Conservation (phyloP, 2,797 vertebrate genomes). For the Falco cherrug region DNA sequence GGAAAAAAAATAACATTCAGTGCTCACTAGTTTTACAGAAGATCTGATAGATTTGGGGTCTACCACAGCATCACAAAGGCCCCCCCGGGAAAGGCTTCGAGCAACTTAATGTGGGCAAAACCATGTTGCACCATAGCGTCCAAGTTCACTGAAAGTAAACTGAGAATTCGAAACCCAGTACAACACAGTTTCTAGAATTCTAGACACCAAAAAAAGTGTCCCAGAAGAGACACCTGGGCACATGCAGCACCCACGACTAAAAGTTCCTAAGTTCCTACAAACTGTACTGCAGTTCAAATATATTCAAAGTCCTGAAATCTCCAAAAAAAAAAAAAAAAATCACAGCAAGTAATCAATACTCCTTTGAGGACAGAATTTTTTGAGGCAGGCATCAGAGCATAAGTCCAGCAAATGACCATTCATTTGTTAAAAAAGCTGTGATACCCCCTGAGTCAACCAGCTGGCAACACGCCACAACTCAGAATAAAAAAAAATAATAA, state of each 20-base stretch:
- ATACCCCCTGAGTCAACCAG: background rate
- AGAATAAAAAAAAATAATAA: background rate
- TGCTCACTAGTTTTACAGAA: background rate
- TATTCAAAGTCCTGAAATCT: background rate
- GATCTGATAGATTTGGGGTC: background rate
- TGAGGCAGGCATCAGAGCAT: background rate
- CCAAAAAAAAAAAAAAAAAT: background rate
- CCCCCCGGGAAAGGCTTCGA: background rate
- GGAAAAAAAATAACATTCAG: background rate
- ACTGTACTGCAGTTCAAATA: background rate
- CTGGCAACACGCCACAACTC: background rate
- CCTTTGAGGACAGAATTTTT: background rate
- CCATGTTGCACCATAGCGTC: background rate
- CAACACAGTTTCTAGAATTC: background rate
- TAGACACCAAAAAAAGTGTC: background rate
- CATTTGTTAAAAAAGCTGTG: background rate
- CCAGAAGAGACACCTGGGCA: background rate
- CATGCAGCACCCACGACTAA: rapidly evolving
- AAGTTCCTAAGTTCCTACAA: background rate
- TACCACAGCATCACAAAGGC: background rate
- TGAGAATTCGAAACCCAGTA: background rate
- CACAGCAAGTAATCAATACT: background rate
- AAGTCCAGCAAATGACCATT: background rate
- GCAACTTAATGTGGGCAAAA: background rate
- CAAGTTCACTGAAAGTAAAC: background rate